phyloP scores from a whole-genome alignment of 2,888 invertebrate species.

The Acholoe squamosa region DNA sequence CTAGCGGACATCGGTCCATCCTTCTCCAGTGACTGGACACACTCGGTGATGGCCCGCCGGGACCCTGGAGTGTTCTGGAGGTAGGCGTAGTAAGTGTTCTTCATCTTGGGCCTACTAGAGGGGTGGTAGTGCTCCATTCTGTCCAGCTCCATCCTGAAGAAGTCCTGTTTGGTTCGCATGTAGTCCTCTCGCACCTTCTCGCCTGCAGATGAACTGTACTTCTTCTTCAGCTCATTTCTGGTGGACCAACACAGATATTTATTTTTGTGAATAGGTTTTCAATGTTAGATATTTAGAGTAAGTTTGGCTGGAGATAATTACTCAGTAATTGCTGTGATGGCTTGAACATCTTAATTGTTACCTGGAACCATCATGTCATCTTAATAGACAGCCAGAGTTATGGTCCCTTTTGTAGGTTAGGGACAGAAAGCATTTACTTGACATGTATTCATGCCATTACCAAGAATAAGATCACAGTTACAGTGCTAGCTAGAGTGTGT shows the following conservation, averaged over 20 bases:
- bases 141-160: slow-evolving; percentile 82
- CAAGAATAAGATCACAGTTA: no score
- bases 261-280: not conserved
- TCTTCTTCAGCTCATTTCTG: slow-evolving; percentile 77
- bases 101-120: slow-evolving; percentile 77
- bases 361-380: no score
- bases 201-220: slow-evolving; percentile 76
- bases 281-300: no score
- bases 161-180: slow-evolving; percentile 80
- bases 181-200: slow-evolving; percentile 79
- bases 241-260: not conserved
- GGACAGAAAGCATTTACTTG: no score
- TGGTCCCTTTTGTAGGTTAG: no score
- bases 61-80: slow-evolving; percentile 83
- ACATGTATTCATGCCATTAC: no score
- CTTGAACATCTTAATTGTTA: no score
- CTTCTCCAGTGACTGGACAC: slow-evolving; percentile 69
- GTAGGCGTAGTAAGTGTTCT: slow-evolving; percentile 81
- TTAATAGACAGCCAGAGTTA: no score
- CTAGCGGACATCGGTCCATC: not conserved
- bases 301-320: not conserved
- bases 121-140: slow-evolving; percentile 79
- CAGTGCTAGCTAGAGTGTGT: no score
- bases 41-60: slow-evolving; percentile 79
- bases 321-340: not conserved